These are phyloP conservation scores for Drosophila pseudotakahashii DNA, from an alignment of 2,888 invertebrate genomes.

Conservation along the genomic window DNA sequence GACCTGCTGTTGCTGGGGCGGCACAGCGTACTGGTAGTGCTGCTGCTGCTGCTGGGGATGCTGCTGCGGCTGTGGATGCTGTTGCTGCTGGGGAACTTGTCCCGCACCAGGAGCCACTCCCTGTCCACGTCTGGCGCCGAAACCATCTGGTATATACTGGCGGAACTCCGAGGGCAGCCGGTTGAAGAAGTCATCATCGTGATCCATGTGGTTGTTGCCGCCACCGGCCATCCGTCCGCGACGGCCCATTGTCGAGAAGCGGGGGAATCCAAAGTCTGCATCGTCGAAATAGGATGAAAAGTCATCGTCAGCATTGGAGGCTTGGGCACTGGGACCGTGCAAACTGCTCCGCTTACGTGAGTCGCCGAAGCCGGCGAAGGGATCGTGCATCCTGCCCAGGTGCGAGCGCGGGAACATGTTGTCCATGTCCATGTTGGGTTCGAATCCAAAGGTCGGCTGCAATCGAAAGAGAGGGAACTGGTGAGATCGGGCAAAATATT, in stretches of 20 bases:
- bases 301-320: conserved; percentile 70
- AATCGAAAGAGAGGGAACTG: conserved; percentile 2
- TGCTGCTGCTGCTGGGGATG: conserved; percentile 32
- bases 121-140: conserved; percentile 75
- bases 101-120: conserved; percentile 23
- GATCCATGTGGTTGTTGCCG: conserved; percentile 58
- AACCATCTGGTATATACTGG: conserved; percentile 83
- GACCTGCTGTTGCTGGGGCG: conserved; percentile 45
- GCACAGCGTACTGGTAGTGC: conserved; percentile 36
- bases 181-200: conserved; percentile 82
- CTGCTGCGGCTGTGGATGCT: conserved; percentile 28
- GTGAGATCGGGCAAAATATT: too few species aligned
- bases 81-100: conserved; percentile 25
- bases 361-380: conserved; percentile 81
- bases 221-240: conserved; percentile 58
- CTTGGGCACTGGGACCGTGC: conserved; percentile 71
- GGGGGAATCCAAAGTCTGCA: conserved; percentile 83
- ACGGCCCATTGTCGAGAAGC: conserved; percentile 82
- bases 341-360: conserved; percentile 83
- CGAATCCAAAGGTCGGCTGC: conserved; percentile 83
- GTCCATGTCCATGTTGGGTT: conserved; percentile 82
- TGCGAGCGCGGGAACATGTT: conserved; percentile 83
- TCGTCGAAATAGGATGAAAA: conserved; percentile 78
- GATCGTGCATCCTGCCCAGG: conserved; percentile 83
- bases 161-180: conserved; percentile 84